Conservation (phyloP, 2,113 vertebrate genomes). For the Octodon degus region DNA sequence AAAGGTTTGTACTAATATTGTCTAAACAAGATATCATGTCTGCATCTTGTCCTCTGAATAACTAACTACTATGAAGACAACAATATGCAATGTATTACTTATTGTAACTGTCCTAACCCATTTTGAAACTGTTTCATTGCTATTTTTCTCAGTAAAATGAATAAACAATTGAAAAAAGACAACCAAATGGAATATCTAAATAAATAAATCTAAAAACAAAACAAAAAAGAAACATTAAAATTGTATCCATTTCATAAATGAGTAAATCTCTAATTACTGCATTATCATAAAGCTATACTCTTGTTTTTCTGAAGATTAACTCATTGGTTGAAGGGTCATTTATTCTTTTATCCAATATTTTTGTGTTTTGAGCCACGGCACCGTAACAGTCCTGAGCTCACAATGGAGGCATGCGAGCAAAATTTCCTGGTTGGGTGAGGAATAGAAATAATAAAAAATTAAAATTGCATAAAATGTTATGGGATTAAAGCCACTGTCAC, state of each 20-base stretch:
- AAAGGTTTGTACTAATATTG: too few relatives aligned
- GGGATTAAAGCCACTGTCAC: background rate
- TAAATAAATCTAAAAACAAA: too few relatives aligned
- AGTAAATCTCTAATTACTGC: conserved; percentile 26
- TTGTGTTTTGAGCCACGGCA: background rate
- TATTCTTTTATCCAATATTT: background rate
- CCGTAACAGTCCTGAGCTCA: background rate
- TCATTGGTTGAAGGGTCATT: background rate
- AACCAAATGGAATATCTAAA: too few relatives aligned
- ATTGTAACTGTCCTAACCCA: too few relatives aligned
- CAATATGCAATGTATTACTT: too few relatives aligned
- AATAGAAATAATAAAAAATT: background rate
- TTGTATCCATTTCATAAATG: conserved; percentile 5
- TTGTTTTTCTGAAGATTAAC: background rate
- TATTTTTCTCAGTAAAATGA: too few relatives aligned
- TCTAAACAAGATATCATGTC: too few relatives aligned
- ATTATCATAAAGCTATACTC: background rate
- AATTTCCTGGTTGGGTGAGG: background rate
- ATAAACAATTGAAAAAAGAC: too few relatives aligned
- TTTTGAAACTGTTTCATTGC: too few relatives aligned
- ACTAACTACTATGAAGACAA: too few relatives aligned
- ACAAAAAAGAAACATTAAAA: background rate
- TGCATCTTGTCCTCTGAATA: too few relatives aligned
- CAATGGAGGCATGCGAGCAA: background rate
- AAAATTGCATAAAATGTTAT: background rate